Percentiles rank a stretch among this genome's conserved stretches.
Evolutionary conservation across 2,113 vertebrate genomes (phyloP).

Genomic region (Melanerpes formicivorus): DNA sequence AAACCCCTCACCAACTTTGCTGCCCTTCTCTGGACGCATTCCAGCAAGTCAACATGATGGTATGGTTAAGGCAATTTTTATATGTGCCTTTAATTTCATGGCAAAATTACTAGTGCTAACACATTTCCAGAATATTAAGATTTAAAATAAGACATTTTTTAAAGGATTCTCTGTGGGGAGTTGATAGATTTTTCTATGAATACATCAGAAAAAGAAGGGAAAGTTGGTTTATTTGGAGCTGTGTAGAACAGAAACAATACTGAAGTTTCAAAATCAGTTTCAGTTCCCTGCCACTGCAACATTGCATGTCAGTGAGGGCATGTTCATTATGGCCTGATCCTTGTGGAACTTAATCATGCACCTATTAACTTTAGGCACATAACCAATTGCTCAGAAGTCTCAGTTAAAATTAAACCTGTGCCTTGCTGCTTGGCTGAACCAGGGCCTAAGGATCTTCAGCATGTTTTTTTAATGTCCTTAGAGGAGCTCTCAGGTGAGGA

Average conservation of each 20-base stretch:
- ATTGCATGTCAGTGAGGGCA: neutral
- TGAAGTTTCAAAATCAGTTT: neutral
- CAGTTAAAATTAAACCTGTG: conserved; percentile 8
- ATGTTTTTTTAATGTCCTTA: neutral
- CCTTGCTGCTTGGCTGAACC: neutral
- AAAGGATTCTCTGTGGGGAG: neutral
- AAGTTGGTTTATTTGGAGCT: neutral
- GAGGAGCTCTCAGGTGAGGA: rapidly evolving
- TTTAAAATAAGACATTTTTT: neutral
- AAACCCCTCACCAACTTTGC: too few species aligned
- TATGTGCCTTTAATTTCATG: neutral
- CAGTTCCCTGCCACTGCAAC: neutral
- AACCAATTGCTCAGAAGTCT: neutral
- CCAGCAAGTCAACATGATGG: neutral
- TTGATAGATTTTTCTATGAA: neutral
- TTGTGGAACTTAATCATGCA: neutral
- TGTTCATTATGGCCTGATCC: neutral
- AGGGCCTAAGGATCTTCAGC: neutral
- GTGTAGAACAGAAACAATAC: neutral
- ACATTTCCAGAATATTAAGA: neutral
- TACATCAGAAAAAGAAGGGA: neutral
- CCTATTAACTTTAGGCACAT: conserved; percentile 18
- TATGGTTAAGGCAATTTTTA: neutral
- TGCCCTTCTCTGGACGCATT: too few species aligned
- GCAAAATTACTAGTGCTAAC: neutral